Base-by-base conservation (phyloP, 2,797 vertebrate species). In the Sebastes umbrosus region DNA sequence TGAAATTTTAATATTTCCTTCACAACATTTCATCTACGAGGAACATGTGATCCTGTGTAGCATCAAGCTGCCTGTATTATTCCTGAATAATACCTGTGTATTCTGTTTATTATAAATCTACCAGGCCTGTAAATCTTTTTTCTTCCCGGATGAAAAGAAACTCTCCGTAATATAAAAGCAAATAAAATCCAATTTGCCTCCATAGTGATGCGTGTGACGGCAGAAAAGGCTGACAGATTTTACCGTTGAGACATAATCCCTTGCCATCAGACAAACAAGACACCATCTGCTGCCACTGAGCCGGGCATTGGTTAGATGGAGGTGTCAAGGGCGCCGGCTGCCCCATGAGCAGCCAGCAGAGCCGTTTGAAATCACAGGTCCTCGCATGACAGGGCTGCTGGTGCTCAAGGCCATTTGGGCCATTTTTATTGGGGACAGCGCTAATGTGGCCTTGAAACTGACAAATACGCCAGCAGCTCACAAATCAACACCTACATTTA, bases 401-500 rank as follows among this genome's bases (percentile, higher is more conserved):
- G 18, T n/a, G 73, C 88, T 92, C 84, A 67, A 90, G 78, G 88
- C 83, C 76, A 54, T 73, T 20, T 3, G 2, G 72, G 70, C 57
- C 79, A 79, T 79, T 88, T 81, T 75, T 84, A 87, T 34, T 55
- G 77, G 72, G 67, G 75, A 75, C 86, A 43, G 69, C 34, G 75
- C 70, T 69, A 68, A 84, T 8, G 60, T 57, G 66, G 73, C 83
- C 73, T 81, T 50, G 59, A 79, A 85, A 82, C 8, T 24, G 25
- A 75, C 68, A 76, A 66, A 84, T 6, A 60, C 0, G 64, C 75
- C 64, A 6, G 59, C 3, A 32, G 82, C 67, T 73, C 68, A 73
- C 68, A 77, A 83, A 87, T 87, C 81, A 84, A 76, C 81, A 92
- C 91, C 78, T 97, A 99, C 98, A 97, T 99, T 97, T 98, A 58